Base-by-base conservation (phyloP, 92 coral and sea anemone genomes). In the Parazoanthus atlanticus region DNA sequence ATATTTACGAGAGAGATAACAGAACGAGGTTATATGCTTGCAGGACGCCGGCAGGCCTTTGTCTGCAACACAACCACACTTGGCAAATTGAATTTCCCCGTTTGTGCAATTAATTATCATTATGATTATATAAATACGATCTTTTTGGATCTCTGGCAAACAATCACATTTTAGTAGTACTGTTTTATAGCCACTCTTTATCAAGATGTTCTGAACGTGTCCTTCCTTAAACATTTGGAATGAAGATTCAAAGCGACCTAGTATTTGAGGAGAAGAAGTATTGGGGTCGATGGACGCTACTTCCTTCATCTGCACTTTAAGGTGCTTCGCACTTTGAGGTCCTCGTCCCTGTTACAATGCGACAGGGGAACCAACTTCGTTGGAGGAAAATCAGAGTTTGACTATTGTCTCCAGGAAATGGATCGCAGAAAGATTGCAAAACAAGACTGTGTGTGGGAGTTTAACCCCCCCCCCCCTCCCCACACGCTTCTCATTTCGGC, bases 1-100 rank as follows among this genome's bases (percentile, higher is more conserved):
- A 92, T 89, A 75, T 89, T 90, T 58, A 86, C 91, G 31, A 92
- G 89, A 28, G 92, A n/a, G 86, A 84, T 92, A 92, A 47, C 88
- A 91, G 41, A 88, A 80, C 49, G 92, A 89, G 17, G 91, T 86
- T 49, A 92, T 92, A 23, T 91, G 93, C 78, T 91, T 91, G 32
- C 93, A 84, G 74, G 78, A 76, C 25, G 88, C 90, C 5, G 31
- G 78, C 31, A 88, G 90, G 21, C 91, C 90, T 88, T 66, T 91
- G 5, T 89, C 91, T 1, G 91, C 85, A 2, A 90, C 88, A 43
- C 94, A 92, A 80, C 88, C 92, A 89, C 88, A 89, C 80, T 76
- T 76, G 26, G 56, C 56, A 76, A 76, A 38, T 29, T 76, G 80
- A 40, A 76, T 76, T 76, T 76, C 80, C n/a, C 80, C 13, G 58